These are phyloP conservation scores for Zoanthus sansibaricus DNA, from an alignment of 92 coral and sea anemone genomes.

Conservation along the genomic window DNA sequence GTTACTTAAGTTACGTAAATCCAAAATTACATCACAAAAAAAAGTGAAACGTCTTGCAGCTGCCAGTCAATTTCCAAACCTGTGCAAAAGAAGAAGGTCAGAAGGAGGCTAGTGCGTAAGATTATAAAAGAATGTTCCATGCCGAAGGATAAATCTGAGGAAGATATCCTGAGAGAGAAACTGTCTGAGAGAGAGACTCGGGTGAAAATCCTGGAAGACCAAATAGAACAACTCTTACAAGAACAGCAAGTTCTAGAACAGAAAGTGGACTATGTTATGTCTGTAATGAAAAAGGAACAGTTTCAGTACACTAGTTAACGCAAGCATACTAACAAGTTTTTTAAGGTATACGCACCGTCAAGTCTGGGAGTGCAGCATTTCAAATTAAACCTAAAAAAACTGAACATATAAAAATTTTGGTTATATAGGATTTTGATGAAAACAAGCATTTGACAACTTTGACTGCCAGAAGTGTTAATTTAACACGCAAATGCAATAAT, in stretches of 20 bases:
- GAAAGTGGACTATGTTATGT: background rate
- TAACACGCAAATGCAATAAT: background rate
- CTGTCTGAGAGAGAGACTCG: background rate
- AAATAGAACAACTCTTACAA: background rate
- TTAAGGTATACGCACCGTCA: slow-evolving; percentile 28
- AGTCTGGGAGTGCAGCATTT: slow-evolving; percentile 28
- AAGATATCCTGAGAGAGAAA: too few species aligned
- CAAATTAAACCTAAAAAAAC: slow-evolving; percentile 30
- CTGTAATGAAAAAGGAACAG: background rate
- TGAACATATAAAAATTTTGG: slow-evolving; percentile 20
- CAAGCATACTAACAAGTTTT: slow-evolving; percentile 1
- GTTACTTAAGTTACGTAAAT: background rate
- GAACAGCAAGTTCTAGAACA: background rate
- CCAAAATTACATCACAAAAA: background rate
- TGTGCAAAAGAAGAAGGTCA: too few species aligned
- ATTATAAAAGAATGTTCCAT: too few species aligned
- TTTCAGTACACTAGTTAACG: background rate
- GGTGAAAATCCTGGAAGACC: too few species aligned
- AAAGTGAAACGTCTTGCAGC: background rate
- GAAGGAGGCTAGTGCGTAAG: too few species aligned
- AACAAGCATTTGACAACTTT: slow-evolving; percentile 18
- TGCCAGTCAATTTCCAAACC: background rate
- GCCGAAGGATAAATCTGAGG: too few species aligned
- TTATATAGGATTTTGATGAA: slow-evolving; percentile 14
- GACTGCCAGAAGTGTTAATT: slow-evolving; percentile 27